Evolutionary conservation across 2,888 invertebrate species (phyloP).

Genomic region (Acronicta alni): DNA sequence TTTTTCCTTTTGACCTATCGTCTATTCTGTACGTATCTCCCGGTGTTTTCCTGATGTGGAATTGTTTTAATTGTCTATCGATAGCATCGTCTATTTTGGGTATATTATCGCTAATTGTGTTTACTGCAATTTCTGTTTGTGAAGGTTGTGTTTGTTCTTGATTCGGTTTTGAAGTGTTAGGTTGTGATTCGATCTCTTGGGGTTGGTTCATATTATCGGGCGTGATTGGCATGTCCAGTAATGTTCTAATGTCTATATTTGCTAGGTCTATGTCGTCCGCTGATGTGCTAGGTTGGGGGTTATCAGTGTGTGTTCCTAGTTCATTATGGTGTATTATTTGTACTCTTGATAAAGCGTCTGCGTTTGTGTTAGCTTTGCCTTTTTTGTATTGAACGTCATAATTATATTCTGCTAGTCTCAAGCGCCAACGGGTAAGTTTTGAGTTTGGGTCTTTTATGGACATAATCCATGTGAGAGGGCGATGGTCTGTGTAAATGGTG

Average conservation of each 20-base stretch:
- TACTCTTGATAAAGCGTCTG: constrained; percentile 55
- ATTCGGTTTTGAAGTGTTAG: too few relatives aligned
- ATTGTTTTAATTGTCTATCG: constrained; percentile 56
- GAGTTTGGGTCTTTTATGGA: constrained; percentile 69
- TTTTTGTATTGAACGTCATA: constrained; percentile 57
- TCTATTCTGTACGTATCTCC: constrained; percentile 47
- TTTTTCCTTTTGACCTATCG: constrained; percentile 37
- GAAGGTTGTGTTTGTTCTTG: background rate
- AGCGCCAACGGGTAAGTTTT: constrained; percentile 65
- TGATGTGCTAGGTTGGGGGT: constrained; percentile 15
- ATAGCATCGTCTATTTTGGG: constrained; percentile 47
- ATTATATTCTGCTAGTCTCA: constrained; percentile 60
- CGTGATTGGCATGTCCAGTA: constrained; percentile 1
- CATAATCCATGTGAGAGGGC: constrained; percentile 68
- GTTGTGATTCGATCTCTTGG: too few relatives aligned
- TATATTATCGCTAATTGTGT: constrained; percentile 3
- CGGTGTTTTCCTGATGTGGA: constrained; percentile 48
- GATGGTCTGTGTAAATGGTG: constrained; percentile 71
- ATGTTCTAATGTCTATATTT: background rate
- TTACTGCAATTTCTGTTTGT: background rate
- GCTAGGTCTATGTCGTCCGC: background rate
- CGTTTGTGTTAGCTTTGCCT: constrained; percentile 55
- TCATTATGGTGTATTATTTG: constrained; percentile 37
- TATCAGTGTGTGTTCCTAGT: background rate
- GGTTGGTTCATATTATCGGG: background rate